Conservation (phyloP, 2,888 invertebrate genomes). For the Euclidia mi region DNA sequence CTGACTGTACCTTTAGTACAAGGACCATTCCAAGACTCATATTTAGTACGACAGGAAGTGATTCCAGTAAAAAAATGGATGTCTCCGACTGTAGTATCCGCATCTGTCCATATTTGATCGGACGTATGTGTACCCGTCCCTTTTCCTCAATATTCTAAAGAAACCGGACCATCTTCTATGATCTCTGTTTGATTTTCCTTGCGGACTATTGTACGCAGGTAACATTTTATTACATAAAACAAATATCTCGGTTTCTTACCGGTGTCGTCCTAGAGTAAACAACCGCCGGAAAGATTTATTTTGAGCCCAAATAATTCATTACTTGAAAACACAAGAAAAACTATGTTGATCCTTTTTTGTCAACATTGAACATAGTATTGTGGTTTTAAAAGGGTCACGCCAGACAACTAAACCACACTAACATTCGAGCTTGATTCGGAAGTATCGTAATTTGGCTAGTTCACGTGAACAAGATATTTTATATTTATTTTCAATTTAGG, state of each 20-base stretch:
- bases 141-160: not conserved
- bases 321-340: constrained; percentile 1
- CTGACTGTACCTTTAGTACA: not conserved
- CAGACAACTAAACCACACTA: too few relatives aligned
- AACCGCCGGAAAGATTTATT: constrained; percentile 15
- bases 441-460: too few relatives aligned
- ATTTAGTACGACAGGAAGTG: not conserved
- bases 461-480: too few relatives aligned
- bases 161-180: constrained; percentile 4
- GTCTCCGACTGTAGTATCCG: not conserved
- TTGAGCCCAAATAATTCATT: constrained; percentile 10
- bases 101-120: constrained; percentile 10
- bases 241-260: constrained; percentile 14
- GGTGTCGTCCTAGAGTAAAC: constrained; percentile 10
- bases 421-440: too few relatives aligned
- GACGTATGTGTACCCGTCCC: constrained; percentile 6
- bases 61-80: constrained; percentile 1
- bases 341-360: constrained; percentile 4
- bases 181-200: constrained; percentile 13
- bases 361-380: not conserved
- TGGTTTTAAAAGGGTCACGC: too few relatives aligned
- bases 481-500: too few relatives aligned
- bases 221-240: constrained; percentile 26
- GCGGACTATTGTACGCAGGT: constrained; percentile 13
- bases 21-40: not conserved